Conservation (phyloP, 2,113 vertebrate species). For the Hystrix cristata region DNA sequence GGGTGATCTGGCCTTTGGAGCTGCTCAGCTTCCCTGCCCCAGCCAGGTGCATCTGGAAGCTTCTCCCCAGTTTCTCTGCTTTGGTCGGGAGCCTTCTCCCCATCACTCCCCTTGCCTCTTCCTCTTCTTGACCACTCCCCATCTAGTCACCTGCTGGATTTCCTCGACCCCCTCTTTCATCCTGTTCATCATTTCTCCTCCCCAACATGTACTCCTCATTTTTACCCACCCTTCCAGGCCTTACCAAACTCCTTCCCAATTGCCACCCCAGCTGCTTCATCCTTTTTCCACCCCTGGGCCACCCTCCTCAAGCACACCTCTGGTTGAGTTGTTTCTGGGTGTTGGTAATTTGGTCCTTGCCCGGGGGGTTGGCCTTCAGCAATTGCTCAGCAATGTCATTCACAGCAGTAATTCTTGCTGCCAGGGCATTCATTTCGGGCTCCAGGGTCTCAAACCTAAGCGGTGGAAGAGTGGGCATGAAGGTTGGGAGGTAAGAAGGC, state of each 20-base stretch:
- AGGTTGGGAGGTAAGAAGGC: rapidly evolving
- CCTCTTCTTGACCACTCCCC: not conserved
- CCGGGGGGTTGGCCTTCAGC: conserved; percentile 90
- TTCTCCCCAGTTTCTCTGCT: not conserved
- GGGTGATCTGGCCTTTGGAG: not conserved
- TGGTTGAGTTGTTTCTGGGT: conserved; percentile 92
- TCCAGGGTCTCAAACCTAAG: conserved; percentile 97
- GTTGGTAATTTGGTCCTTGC: conserved; percentile 92
- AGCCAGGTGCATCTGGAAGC: not conserved
- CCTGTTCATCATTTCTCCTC: not conserved
- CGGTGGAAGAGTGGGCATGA: not conserved
- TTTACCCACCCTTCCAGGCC: no score
- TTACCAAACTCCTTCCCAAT: not conserved
- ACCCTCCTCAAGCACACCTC: conserved; percentile 78
- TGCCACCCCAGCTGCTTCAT: not conserved
- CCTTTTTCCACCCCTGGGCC: not conserved
- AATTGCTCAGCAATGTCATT: conserved; percentile 93
- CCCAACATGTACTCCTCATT: not conserved
- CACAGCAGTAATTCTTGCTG: conserved; percentile 91
- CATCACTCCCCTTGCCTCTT: no score
- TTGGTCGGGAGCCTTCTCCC: not conserved
- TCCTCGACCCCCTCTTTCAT: no score
- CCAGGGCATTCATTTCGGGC: conserved; percentile 95
- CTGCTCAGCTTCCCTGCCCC: not conserved
- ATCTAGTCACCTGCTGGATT: not conserved